Conservation (phyloP, 2,888 invertebrate genomes). For the Apodemia hepburni region DNA sequence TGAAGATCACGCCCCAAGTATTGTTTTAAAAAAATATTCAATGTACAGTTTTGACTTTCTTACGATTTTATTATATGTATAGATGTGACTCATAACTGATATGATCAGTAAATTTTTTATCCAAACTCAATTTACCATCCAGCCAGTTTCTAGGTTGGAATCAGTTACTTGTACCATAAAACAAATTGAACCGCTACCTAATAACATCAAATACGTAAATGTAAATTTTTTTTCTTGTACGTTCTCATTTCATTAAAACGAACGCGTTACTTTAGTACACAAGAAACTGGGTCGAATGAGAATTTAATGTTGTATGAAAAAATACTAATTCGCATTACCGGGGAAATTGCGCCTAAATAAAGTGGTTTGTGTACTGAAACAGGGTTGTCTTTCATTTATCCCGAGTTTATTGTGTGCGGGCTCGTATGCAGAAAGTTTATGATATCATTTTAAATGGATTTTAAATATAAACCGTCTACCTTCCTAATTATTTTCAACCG, state of each 20-base stretch:
- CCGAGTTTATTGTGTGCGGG: neutral
- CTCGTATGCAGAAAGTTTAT: neutral
- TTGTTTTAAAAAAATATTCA: no score
- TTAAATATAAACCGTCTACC: no score
- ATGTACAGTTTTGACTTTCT: no score
- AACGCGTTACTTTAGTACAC: neutral
- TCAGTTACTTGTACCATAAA: neutral
- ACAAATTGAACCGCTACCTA: neutral
- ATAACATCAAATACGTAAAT: neutral
- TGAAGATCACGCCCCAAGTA: no score
- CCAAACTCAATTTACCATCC: no score
- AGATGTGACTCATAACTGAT: no score
- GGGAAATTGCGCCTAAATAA: slow-evolving; percentile 15
- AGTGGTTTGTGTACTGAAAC: slow-evolving; percentile 13
- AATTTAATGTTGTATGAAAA: slow-evolving; percentile 12
- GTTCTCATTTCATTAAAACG: neutral
- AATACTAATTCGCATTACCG: slow-evolving; percentile 11
- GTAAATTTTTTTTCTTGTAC: neutral
- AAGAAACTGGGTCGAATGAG: neutral
- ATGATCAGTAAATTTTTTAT: no score
- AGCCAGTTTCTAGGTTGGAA: no score
- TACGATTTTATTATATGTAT: no score
- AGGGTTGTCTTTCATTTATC: slow-evolving; percentile 4
- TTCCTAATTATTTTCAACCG: no score
- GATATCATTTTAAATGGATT: neutral